Conservation (phyloP, 2,888 invertebrate species). For the Polydrusus tereticollis region DNA sequence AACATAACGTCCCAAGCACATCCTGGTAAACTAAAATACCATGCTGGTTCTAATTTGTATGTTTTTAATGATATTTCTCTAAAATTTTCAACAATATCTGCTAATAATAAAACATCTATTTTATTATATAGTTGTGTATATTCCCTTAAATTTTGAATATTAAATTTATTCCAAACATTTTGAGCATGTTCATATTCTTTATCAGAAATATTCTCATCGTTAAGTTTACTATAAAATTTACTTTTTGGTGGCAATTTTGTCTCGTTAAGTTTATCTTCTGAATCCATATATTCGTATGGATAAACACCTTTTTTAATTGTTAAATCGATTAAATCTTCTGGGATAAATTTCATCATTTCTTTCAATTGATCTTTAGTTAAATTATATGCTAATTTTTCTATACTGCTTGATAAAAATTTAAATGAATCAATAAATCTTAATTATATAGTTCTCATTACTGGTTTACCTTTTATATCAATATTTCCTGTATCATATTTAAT, state of each 20-base stretch:
- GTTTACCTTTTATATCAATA: neutral
- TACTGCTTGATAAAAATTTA: neutral
- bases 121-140: conserved; percentile 1
- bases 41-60: neutral
- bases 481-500: neutral
- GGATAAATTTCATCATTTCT: neutral
- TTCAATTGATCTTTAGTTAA: neutral
- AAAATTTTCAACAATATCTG: neutral
- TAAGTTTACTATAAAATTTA: neutral
- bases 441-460: neutral
- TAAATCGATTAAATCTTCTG: neutral
- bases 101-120: neutral
- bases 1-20: conserved; percentile 22
- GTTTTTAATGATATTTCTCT: neutral
- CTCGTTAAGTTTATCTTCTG: neutral
- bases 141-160: neutral
- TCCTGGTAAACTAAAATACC: conserved; percentile 9
- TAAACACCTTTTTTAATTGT: neutral
- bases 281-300: neutral
- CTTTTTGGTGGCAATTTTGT: neutral
- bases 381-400: neutral
- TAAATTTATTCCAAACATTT: neutral
- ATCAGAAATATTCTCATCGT: neutral
- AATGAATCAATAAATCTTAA: neutral
- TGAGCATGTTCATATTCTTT: neutral